Evolutionary conservation across 2,888 invertebrate species (phyloP).

Genomic region (Chesias legatella): DNA sequence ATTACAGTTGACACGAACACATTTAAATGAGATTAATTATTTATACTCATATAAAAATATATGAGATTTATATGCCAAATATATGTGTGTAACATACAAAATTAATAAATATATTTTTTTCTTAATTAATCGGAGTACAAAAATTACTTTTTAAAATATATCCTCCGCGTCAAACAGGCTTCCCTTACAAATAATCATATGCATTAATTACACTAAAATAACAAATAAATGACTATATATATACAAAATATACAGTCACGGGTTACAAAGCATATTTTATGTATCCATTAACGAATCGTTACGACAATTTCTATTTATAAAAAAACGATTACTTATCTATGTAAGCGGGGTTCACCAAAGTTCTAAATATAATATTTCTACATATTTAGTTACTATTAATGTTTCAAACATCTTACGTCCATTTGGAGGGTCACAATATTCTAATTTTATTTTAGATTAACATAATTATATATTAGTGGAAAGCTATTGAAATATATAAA

Average conservation of each 20-base stretch:
- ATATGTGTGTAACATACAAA: constrained; percentile 22
- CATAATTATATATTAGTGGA: too few species aligned
- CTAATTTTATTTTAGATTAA: too few species aligned
- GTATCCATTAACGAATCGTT: constrained; percentile 5
- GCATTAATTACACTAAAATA: constrained; percentile 24
- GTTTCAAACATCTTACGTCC: too few species aligned
- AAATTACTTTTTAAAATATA: constrained; percentile 54
- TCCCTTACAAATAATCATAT: constrained; percentile 26
- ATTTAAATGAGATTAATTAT: constrained; percentile 33
- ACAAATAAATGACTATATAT: constrained; percentile 23
- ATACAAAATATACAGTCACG: constrained; percentile 30
- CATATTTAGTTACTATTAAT: too few species aligned
- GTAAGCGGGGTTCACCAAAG: too few species aligned
- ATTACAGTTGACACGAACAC: constrained; percentile 57
- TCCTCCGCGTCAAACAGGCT: constrained; percentile 24
- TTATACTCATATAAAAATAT: constrained; percentile 32
- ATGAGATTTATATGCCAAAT: neutral
- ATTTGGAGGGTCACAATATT: too few species aligned
- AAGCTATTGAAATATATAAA: too few species aligned
- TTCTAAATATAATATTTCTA: too few species aligned
- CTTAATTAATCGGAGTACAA: constrained; percentile 54
- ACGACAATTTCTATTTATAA: neutral
- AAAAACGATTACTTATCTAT: too few species aligned
- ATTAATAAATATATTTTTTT: constrained; percentile 26
- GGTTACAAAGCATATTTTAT: constrained; percentile 17